Evolutionary conservation across 2,888 invertebrate species (phyloP), one percentile per base, ranked within the genome.

Genomic region (Apamea sordens): DNA sequence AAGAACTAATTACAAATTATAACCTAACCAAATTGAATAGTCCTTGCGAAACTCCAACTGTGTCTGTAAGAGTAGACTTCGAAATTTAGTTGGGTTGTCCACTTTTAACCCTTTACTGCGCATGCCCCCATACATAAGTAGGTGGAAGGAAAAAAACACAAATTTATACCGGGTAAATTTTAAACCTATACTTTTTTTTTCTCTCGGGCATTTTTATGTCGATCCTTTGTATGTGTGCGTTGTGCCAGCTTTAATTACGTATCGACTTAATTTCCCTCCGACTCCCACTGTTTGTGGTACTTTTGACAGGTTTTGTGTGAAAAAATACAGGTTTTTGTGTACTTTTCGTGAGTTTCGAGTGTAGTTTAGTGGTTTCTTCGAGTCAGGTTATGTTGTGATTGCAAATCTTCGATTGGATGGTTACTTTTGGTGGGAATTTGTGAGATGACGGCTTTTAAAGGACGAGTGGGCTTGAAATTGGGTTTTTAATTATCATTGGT

Each of bases 121-220:
- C 96, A 97, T 96, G 96, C 92, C 95, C 87, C 92, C 95, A 95
- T 96, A 96, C 96, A 95, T 95, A 96, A 96, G 96, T 96, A 96
- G 94, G 93, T 93, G 92, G 93, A 92, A 92, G 95, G 96, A 96
- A 97, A 97, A 97, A 97, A 97, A 97, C 96, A 95, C 96, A 95
- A 97, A 96, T 96, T 96, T 97, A 96, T 96, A 96, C 97, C 97
- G 97, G 97, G 97, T 92, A 97, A 97, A 96, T 96, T 96, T 97
- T 96, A 96, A 96, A 96, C 94, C 96, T 97, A 97, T 97, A 96
- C 96, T 97, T 97, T 97, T 97, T 96, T 96, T 96, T 96, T 93
- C 95, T 93, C 92, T 93, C 94, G 92, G 92, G 94, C 95, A 96
- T 96, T 96, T 96, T 97, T 96, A 96, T 95, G 96, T 96, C 95